Percentiles rank a stretch among this genome's conserved stretches.
phyloP scores from a whole-genome alignment of 2,113 vertebrate genomes.

The Silurus meridionalis region DNA sequence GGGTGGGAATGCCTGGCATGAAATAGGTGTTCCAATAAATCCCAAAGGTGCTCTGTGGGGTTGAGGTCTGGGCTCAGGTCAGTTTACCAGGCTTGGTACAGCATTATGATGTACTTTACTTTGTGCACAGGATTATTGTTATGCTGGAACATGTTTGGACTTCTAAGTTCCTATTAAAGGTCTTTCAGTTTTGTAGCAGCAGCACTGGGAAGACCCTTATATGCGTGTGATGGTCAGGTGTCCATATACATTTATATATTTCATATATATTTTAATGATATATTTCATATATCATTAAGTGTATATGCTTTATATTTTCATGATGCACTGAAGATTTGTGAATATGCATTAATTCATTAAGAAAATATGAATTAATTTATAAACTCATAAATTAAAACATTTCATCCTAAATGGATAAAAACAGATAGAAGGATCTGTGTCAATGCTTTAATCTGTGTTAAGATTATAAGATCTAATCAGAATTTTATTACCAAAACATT shows the following conservation, averaged over 20 bases:
- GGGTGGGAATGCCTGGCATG: background rate
- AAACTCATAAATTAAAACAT: slow-evolving; percentile 7
- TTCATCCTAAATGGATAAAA: background rate
- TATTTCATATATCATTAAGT: too few species aligned
- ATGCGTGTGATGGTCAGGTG: background rate
- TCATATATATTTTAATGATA: too few species aligned
- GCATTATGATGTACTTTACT: background rate
- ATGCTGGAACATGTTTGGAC: background rate
- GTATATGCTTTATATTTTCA: background rate
- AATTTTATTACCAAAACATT: background rate
- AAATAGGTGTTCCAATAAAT: background rate
- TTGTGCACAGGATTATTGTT: background rate
- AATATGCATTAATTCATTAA: background rate
- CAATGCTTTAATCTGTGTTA: background rate
- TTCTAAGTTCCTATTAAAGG: background rate
- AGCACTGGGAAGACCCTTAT: background rate
- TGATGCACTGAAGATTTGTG: background rate
- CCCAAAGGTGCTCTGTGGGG: background rate
- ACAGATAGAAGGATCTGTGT: slow-evolving; percentile 11
- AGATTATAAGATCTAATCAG: background rate
- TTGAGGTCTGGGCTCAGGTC: background rate
- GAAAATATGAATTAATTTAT: background rate
- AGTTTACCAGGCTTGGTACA: background rate
- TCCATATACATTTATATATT: background rate
- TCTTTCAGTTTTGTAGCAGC: background rate